Conservation (phyloP, 2,113 vertebrate genomes). For the Falcunculus frontatus region DNA sequence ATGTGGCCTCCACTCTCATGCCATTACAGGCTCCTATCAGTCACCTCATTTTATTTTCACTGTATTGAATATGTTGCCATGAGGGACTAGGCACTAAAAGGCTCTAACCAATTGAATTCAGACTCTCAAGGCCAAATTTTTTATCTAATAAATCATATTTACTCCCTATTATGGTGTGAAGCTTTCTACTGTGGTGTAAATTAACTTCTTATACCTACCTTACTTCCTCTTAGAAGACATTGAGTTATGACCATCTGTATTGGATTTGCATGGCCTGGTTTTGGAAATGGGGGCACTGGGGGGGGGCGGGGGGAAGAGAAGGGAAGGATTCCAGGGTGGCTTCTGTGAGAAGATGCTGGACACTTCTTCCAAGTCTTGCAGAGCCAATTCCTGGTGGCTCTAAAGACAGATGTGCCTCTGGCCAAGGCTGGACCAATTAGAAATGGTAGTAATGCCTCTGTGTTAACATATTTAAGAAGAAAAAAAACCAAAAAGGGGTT, state of each 20-base stretch:
- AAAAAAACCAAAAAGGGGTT: background rate
- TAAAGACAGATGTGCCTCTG: background rate
- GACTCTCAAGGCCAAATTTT: background rate
- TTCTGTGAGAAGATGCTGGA: background rate
- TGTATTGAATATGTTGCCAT: background rate
- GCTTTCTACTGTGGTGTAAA: background rate
- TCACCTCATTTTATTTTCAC: background rate
- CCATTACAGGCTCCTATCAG: background rate
- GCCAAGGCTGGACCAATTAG: background rate
- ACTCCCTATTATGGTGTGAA: background rate
- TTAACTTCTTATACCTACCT: background rate
- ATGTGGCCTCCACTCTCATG: too few species aligned
- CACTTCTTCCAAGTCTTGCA: background rate
- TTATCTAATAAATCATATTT: background rate
- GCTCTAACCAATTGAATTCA: background rate
- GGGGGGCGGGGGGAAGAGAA: background rate
- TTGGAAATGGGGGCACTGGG: background rate
- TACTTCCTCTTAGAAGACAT: background rate
- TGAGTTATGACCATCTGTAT: background rate
- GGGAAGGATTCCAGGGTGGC: background rate
- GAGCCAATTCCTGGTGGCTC: background rate
- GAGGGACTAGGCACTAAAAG: background rate
- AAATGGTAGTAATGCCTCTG: rapidly evolving
- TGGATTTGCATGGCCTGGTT: background rate
- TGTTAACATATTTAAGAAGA: background rate